Evolutionary conservation across 2,797 vertebrate genomes (phyloP), one percentile per base, ranked within the genome.

Genomic region (Sebastes hubbsi): DNA sequence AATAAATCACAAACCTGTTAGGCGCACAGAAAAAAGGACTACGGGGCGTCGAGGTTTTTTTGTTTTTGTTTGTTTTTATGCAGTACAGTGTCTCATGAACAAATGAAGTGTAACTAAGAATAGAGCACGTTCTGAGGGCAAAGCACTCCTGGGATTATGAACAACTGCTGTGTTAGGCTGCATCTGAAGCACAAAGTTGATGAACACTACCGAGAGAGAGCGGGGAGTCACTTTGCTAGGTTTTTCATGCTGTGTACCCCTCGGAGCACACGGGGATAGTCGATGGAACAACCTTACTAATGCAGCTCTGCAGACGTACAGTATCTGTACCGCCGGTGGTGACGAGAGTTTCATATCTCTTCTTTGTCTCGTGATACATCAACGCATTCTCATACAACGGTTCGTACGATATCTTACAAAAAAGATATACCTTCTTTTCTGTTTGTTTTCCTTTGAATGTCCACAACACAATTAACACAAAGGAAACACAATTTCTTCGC

Each of bases 101-200:
- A 89, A 89, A 85, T 82, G 56, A 83, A 86, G 77, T 74, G 83
- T 13, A 84, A 85, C 88, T 86, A 85, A 92, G 84, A 92, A 88
- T 82, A 93, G 87, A 77, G 71, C 24, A 2, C 66, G 32, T 68
- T 87, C 62, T 72, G 87, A 75, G 86, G 84, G 87, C 74, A 77
- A 62, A 80, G 59, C 80, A 32, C 86, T 67, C 83, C 62, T 71
- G 92, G 88, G 88, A 92, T 67, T 77, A 24, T 3, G 56, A 88
- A 75, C 88, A 75, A 86, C 75, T 81, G 88, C 91, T 82, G 83
- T 56, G 87, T 78, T 70, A 65, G 77, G 78, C 75, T 79, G 82
- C 70, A 67, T 82, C 69, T 77, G 71, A 75, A 74, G 86, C 83
- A 79, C 80, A 80, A 61, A 82, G 86, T 76, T 89, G 87, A 87